Percentiles rank a stretch among this genome's conserved stretches.
phyloP scores from a whole-genome alignment of 2,888 invertebrate genomes.

The Rhingia campestris region DNA sequence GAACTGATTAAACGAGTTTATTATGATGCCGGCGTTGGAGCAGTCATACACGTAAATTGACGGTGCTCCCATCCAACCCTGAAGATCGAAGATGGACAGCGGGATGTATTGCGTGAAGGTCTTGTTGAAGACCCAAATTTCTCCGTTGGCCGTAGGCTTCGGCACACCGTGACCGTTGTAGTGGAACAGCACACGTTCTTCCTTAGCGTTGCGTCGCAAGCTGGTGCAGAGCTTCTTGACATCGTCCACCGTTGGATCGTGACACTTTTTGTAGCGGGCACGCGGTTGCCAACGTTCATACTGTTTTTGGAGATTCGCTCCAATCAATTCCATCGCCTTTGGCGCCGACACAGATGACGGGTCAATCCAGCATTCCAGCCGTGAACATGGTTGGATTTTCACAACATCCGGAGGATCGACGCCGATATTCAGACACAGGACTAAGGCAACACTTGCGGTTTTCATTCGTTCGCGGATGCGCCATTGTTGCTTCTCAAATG shows the following conservation, averaged over 20 bases:
- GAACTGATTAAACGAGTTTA: constrained; percentile 94
- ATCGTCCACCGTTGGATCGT: constrained; percentile 99
- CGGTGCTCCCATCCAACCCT: constrained; percentile 99
- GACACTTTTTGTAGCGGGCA: constrained; percentile 97
- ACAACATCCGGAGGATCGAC: constrained; percentile 99
- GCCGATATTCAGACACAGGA: constrained; percentile 98
- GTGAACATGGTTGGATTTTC: constrained; percentile 97
- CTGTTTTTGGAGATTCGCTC: constrained; percentile 94
- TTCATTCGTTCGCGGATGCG: constrained; percentile 98
- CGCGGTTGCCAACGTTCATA: constrained; percentile 99
- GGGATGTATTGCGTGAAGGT: constrained; percentile 99
- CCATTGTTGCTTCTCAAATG: constrained; percentile 90
- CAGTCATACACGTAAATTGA: constrained; percentile 99
- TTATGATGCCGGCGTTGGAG: constrained; percentile 98
- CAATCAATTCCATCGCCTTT: constrained; percentile 96
- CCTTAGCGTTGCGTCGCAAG: constrained; percentile 97
- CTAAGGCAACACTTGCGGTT: constrained; percentile 98
- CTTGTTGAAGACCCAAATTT: constrained; percentile 99
- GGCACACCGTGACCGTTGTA: constrained; percentile 99
- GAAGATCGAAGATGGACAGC: constrained; percentile 97
- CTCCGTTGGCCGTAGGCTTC: constrained; percentile 97
- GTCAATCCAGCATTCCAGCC: constrained; percentile 98
- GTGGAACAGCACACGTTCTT: constrained; percentile 98
- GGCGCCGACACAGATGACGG: constrained; percentile 93
- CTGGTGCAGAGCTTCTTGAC: constrained; percentile 98